These are phyloP conservation scores for Parauchenoglanis punctatus DNA, from an alignment of 2,797 vertebrate genomes.

Conservation along the genomic window DNA sequence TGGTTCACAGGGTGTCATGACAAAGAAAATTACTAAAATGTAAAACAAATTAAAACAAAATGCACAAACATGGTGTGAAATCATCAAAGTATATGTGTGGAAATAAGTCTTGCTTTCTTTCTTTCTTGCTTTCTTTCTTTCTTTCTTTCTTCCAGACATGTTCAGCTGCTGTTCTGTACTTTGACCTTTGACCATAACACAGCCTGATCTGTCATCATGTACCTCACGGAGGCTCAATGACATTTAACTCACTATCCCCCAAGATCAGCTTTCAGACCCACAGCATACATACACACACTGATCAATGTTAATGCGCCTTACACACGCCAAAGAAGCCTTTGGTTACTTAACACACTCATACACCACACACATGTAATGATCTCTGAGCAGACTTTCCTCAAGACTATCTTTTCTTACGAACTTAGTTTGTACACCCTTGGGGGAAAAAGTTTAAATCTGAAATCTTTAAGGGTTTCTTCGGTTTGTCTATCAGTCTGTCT, in stretches of 20 bases:
- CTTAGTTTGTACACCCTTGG: not conserved
- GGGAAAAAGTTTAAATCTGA: no score
- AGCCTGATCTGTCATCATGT: slow-evolving; percentile 61
- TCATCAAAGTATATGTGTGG: not conserved
- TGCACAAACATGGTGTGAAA: not conserved
- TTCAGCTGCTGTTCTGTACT: slow-evolving; percentile 53
- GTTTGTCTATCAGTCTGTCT: not conserved
- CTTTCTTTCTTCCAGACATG: not conserved
- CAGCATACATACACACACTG: slow-evolving; percentile 19
- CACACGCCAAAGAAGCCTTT: not conserved
- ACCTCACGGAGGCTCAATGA: slow-evolving; percentile 65
- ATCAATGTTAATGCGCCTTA: slow-evolving; percentile 11
- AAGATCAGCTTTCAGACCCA: slow-evolving; percentile 65
- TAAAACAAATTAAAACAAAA: not conserved
- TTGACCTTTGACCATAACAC: slow-evolving; percentile 58
- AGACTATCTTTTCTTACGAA: not conserved
- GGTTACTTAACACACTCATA: not conserved
- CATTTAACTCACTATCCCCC: slow-evolving; percentile 76
- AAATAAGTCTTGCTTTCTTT: not conserved
- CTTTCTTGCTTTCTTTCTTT: not conserved
- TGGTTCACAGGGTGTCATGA: not conserved
- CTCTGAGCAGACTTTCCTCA: not conserved
- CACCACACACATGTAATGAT: not conserved
- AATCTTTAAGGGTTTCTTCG: not conserved
- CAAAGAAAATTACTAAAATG: not conserved